phyloP scores from a whole-genome alignment of 1,140 invertebrate genomes.

The Drosophila kikkawai region DNA sequence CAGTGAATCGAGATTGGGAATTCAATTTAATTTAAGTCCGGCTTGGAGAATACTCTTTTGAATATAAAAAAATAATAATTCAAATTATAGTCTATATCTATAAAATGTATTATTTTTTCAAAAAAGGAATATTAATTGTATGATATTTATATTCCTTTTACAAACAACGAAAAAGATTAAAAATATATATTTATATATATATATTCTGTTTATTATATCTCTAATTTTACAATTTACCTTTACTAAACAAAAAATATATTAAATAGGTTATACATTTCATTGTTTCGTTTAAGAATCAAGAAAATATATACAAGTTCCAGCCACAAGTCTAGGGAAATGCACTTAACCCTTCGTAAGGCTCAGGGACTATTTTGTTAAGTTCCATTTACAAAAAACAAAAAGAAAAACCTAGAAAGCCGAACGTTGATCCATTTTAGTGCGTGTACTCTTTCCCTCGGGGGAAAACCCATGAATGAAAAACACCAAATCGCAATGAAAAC shows the following conservation, averaged over 20 bases:
- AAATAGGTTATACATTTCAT: too few species aligned
- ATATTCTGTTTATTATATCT: neutral
- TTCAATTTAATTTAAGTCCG: neutral
- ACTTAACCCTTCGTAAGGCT: neutral
- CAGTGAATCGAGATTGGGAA: neutral
- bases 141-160: too few species aligned
- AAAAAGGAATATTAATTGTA: too few species aligned
- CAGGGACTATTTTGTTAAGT: neutral
- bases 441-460: slow-evolving; percentile 9
- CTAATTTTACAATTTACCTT: neutral
- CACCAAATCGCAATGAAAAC: slow-evolving; percentile 47
- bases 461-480: slow-evolving; percentile 9
- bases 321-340: neutral
- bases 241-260: neutral
- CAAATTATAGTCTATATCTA: too few species aligned
- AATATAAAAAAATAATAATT: too few species aligned
- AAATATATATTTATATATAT: too few species aligned
- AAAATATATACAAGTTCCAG: neutral
- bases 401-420: neutral
- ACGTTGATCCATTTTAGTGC: slow-evolving; percentile 11
- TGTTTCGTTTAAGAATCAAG: neutral
- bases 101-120: too few species aligned
- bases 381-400: neutral
- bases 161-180: too few species aligned
- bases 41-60: neutral